Conservation (phyloP, 30 jellyfish, hydroid and myxozoan genomes). For the Catostylus mosaicus region DNA sequence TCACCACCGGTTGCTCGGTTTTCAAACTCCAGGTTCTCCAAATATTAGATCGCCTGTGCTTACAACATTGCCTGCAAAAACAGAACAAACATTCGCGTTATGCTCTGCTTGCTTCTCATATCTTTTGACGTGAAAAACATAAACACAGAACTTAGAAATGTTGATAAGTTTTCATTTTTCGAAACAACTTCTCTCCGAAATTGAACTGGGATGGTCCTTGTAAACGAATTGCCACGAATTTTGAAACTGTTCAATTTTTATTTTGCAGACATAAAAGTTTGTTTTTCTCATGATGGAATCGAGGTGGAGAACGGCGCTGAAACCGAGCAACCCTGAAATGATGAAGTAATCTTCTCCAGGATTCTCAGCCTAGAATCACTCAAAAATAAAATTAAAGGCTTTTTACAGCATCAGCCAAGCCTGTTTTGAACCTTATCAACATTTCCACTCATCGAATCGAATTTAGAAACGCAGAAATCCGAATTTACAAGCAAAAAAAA, state of each 20-base stretch:
- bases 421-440: conserved; percentile 62
- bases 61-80: conserved; percentile 52
- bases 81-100: conserved; percentile 55
- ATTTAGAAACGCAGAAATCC: background rate
- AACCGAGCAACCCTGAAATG: conserved; percentile 71
- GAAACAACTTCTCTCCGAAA: background rate
- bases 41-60: conserved; percentile 48
- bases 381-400: conserved; percentile 35
- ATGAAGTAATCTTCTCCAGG: conserved; percentile 51
- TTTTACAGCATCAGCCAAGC: conserved; percentile 17
- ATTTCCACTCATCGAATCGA: conserved; percentile 42
- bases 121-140: background rate
- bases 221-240: background rate
- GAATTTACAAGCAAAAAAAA: too few relatives aligned
- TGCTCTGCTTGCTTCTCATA: conserved; percentile 60
- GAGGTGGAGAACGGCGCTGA: conserved; percentile 37
- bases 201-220: background rate
- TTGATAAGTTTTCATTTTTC: conserved; percentile 42
- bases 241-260: background rate
- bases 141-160: conserved; percentile 41
- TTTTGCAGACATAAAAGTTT: too few relatives aligned
- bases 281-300: background rate
- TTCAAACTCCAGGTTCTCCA: conserved; percentile 71
- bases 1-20: conserved; percentile 75
- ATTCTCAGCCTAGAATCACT: conserved; percentile 61